Evolutionary conservation across 2,113 vertebrate genomes (phyloP).

Genomic region (Thinocorus orbignyianus): DNA sequence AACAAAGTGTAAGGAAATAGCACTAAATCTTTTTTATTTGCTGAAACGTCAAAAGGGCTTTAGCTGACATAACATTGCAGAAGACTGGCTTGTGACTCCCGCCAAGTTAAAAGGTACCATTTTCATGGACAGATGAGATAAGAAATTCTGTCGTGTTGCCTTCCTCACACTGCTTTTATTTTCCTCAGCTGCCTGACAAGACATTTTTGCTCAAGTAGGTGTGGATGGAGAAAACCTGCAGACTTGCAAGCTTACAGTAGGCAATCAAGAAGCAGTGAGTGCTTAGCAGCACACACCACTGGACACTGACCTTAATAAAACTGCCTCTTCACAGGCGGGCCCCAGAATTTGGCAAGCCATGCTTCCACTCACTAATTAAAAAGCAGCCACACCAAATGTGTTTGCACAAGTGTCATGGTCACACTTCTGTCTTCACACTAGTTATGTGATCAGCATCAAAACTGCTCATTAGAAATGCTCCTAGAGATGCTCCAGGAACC

Average conservation of each 20-base stretch:
- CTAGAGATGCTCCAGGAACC: not conserved
- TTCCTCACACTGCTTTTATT: not conserved
- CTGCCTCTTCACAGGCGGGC: not conserved
- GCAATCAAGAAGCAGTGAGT: not conserved
- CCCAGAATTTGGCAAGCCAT: not conserved
- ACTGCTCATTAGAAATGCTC: not conserved
- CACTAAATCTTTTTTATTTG: not conserved
- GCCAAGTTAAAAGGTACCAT: not conserved
- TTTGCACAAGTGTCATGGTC: not conserved
- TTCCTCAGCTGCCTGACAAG: not conserved
- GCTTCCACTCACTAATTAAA: not conserved
- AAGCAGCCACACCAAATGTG: not conserved
- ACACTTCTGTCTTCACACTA: not conserved
- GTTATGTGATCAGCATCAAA: not conserved
- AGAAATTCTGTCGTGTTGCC: not conserved
- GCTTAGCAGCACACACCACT: not conserved
- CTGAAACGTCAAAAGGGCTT: not conserved
- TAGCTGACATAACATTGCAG: not conserved
- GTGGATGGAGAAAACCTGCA: fast-evolving
- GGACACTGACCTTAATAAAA: not conserved
- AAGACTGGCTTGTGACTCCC: not conserved
- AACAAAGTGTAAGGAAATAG: not conserved
- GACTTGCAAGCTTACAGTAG: not conserved
- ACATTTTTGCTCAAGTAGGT: not conserved
- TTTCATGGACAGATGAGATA: not conserved